Base-by-base conservation (phyloP, 92 coral and sea anemone genomes). In the Desmophyllum pertusum region DNA sequence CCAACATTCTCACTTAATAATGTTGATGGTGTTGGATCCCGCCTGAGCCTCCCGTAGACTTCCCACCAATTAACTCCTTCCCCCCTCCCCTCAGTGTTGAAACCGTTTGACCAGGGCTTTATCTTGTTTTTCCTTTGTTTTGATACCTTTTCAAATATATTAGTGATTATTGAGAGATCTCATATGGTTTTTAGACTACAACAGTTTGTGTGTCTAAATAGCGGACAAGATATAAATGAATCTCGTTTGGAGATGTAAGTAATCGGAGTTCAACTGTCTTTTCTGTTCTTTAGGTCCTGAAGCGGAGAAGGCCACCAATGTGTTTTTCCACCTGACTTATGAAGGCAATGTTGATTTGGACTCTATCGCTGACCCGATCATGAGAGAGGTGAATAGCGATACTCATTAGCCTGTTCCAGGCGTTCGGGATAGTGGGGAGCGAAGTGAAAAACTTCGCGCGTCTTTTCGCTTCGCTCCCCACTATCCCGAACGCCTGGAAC, bases 291-390 rank as follows among this genome's bases (percentile, higher is more conserved):
- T 91, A 96, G 99, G 98, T 48, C 81, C 93, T 15, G 99, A 96
- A 79, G 98, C 99, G 50, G 99, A 89, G 70, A 91, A 89, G 68
- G 99, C 99, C 38, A 95, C 98, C 45, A 96, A 96, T 63, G 95
- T 96, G 87, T 96, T 96, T 84, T 96, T 90, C 65, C 98, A 96
- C 79, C 87, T 97, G 53, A 97, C 99, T 17, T 97, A 92, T 69
- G 99, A 97, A 65, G 98, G 99, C 50, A 94, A 91, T 69, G 97
- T 96, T 48, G 99, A 96, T 73, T 72, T 96, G 67, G 98, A 96
- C 67, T 95, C 98, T 70, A 95, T 95, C 21, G 88, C 92, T 40
- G 98, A 95, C 53, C 90, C 93, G 13, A 94, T 95, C 72, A 92
- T 90, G 98, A 88, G 92, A 92, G 98, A 94, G 93, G 98, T 94